Conservation (phyloP, 1,140 invertebrate species). For the Cotesia typhae region DNA sequence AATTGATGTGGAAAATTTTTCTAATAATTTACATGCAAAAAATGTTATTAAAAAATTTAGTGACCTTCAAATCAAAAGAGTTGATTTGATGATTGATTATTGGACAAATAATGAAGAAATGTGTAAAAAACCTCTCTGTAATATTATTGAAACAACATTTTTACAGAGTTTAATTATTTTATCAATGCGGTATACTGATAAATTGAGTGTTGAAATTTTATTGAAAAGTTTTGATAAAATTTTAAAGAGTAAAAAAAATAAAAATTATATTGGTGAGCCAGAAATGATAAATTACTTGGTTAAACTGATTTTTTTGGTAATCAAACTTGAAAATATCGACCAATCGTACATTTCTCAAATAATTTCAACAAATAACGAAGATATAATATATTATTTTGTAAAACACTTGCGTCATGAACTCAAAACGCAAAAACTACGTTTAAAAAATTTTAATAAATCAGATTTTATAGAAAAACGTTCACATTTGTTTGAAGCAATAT, state of each 20-base stretch:
- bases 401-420: slow-evolving; percentile 18
- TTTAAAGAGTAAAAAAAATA: background rate
- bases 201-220: background rate
- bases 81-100: background rate
- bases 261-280: background rate
- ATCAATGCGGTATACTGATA: background rate
- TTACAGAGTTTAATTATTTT: slow-evolving; percentile 6
- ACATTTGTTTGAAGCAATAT: slow-evolving; percentile 22
- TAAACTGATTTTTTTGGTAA: background rate
- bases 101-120: background rate
- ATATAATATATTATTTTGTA: slow-evolving; percentile 33
- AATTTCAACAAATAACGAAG: background rate
- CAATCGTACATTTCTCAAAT: no score
- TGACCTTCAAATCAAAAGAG: background rate
- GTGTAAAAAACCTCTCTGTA: background rate
- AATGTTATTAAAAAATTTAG: background rate
- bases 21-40: no score
- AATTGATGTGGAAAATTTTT: background rate
- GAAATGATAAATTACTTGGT: background rate
- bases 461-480: background rate
- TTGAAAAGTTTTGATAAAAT: background rate
- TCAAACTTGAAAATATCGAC: background rate
- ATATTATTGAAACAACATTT: slow-evolving; percentile 16
- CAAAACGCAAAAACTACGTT: slow-evolving; percentile 21
- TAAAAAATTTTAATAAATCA: slow-evolving; percentile 32